Conservation (phyloP, 2,888 invertebrate species). For the Habrosyne pyritoides region DNA sequence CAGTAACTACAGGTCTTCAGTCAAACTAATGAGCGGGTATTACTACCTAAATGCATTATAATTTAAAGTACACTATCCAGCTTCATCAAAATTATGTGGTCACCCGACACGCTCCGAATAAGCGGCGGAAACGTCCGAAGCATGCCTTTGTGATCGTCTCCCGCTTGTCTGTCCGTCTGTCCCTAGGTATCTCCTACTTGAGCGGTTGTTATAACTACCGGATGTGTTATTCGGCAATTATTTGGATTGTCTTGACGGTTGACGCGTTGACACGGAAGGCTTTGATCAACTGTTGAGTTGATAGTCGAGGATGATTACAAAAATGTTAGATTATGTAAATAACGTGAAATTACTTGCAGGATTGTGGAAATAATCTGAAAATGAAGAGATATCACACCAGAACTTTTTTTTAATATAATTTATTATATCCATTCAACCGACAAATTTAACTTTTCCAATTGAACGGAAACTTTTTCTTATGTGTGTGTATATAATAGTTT, state of each 20-base stretch:
- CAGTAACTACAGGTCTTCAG: no score
- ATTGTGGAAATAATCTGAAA: neutral
- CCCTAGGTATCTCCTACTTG: constrained; percentile 5
- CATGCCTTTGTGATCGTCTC: constrained; percentile 28
- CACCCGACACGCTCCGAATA: neutral
- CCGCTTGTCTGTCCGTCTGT: constrained; percentile 26
- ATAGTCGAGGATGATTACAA: neutral
- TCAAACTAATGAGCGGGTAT: no score
- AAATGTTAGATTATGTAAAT: neutral
- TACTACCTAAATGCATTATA: neutral
- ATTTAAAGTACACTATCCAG: neutral
- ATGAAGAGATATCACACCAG: no score
- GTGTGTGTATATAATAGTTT: no score
- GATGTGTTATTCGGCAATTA: constrained; percentile 6
- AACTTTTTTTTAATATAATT: no score
- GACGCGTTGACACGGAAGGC: neutral
- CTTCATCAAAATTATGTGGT: neutral
- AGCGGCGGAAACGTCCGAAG: constrained; percentile 30
- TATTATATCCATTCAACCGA: no score
- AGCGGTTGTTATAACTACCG: constrained; percentile 1
- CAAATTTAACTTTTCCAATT: no score
- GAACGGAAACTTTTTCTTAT: no score
- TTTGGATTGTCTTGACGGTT: constrained; percentile 1
- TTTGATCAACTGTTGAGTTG: neutral
- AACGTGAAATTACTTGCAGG: neutral